Evolutionary conservation across 2,888 invertebrate species (phyloP).

Genomic region (Agapostemon virescens): DNA sequence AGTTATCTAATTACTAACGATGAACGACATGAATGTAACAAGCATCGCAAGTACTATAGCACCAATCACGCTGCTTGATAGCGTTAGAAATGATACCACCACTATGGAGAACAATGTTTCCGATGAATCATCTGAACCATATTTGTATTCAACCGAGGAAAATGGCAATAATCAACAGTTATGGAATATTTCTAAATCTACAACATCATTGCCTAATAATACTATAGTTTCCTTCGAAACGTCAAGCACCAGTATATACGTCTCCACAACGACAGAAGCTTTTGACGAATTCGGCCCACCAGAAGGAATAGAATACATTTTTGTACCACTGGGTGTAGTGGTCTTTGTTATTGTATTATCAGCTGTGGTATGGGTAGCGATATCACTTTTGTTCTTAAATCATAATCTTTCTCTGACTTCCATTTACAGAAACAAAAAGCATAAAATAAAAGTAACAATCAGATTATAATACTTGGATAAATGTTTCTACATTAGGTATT

Average conservation of each 20-base stretch:
- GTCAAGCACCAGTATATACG: conserved; percentile 61
- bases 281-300: conserved; percentile 78
- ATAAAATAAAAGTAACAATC: conserved; percentile 37
- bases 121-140: conserved; percentile 59
- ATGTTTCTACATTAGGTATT: conserved; percentile 53
- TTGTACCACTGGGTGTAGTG: conserved; percentile 78
- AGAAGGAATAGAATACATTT: conserved; percentile 78
- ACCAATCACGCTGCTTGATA: conserved; percentile 42
- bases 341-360: conserved; percentile 78
- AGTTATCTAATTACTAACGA: conserved; percentile 23
- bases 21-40: conserved; percentile 48
- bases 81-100: conserved; percentile 40
- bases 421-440: conserved; percentile 51
- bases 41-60: conserved; percentile 44
- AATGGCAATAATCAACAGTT: conserved; percentile 49
- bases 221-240: conserved; percentile 55
- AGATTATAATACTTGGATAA: conserved; percentile 48
- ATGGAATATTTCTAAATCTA: conserved; percentile 59
- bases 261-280: conserved; percentile 72
- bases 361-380: conserved; percentile 76
- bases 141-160: conserved; percentile 57
- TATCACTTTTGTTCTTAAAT: conserved; percentile 62
- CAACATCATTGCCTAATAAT: conserved; percentile 51
- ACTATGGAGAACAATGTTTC: conserved; percentile 55
- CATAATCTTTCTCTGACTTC: conserved; percentile 51